These are phyloP conservation scores for Tapera naevia DNA, from an alignment of 2,797 vertebrate genomes.

Conservation along the genomic window DNA sequence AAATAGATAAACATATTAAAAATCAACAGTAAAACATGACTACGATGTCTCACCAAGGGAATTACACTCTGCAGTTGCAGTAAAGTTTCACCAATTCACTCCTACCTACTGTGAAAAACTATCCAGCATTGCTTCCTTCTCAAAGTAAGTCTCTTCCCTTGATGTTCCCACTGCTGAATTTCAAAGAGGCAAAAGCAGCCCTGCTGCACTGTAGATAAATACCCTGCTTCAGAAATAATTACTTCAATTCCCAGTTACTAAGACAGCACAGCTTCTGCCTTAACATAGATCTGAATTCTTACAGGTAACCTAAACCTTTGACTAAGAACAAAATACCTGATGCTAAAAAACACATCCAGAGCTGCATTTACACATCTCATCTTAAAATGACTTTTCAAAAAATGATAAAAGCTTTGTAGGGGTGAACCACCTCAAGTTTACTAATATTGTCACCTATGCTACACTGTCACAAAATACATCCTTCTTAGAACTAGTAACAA, in stretches of 20 bases:
- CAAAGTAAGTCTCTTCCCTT: not conserved
- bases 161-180: not conserved
- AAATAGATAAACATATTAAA: not conserved
- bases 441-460: not conserved
- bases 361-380: not conserved
- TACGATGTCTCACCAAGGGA: not conserved
- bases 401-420: not conserved
- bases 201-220: conserved; percentile 32
- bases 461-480: not conserved
- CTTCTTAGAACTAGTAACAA: not conserved
- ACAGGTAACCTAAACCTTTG: not conserved
- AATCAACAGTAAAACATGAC: not conserved
- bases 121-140: not conserved
- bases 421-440: not conserved
- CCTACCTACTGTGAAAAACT: not conserved
- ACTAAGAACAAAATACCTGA: not conserved
- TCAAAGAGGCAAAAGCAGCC: not conserved
- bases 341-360: not conserved
- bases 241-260: not conserved
- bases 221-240: not conserved
- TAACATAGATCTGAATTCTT: not conserved
- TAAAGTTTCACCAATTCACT: not conserved
- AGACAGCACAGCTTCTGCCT: not conserved
- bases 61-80: not conserved
- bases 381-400: not conserved